Evolutionary conservation across 2,797 vertebrate genomes (phyloP).

Genomic region (Dromococcyx pavoninus): DNA sequence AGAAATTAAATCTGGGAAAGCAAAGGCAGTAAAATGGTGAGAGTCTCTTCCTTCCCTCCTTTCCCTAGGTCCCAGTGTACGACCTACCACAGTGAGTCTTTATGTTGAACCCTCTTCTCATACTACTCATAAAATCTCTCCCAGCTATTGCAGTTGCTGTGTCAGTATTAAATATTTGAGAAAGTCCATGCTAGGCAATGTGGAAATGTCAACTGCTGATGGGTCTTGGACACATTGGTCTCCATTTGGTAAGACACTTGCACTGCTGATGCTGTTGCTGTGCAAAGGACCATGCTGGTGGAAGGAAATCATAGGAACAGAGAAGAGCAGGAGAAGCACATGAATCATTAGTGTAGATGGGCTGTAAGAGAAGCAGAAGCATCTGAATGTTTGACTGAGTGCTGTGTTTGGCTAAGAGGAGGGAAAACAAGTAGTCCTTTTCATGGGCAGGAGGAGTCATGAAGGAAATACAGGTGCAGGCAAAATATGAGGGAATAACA

Average conservation of each 20-base stretch:
- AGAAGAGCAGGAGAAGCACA: not conserved
- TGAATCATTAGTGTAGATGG: not conserved
- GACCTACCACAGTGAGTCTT: not conserved
- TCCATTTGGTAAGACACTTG: not conserved
- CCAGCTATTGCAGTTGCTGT: not conserved
- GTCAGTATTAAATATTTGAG: not conserved
- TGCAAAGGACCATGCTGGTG: not conserved
- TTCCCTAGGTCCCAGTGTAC: not conserved
- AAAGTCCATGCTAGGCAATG: not conserved
- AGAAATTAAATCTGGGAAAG: not conserved
- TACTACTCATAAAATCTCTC: not conserved
- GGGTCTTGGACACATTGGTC: not conserved
- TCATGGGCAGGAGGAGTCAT: not conserved
- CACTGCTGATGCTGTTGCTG: not conserved
- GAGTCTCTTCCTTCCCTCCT: not conserved
- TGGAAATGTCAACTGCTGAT: not conserved
- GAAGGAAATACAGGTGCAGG: not conserved
- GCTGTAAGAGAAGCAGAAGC: not conserved
- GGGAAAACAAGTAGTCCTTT: not conserved
- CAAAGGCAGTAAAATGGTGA: not conserved
- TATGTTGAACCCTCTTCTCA: not conserved
- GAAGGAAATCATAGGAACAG: not conserved
- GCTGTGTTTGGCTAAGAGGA: not conserved
- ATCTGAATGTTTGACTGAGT: not conserved
- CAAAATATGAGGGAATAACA: not conserved